A percentile compares a stretch with the other conserved stretches of the same genome.
Conservation (phyloP, 2,113 vertebrate genomes). For the Semnopithecus entellus region DNA sequence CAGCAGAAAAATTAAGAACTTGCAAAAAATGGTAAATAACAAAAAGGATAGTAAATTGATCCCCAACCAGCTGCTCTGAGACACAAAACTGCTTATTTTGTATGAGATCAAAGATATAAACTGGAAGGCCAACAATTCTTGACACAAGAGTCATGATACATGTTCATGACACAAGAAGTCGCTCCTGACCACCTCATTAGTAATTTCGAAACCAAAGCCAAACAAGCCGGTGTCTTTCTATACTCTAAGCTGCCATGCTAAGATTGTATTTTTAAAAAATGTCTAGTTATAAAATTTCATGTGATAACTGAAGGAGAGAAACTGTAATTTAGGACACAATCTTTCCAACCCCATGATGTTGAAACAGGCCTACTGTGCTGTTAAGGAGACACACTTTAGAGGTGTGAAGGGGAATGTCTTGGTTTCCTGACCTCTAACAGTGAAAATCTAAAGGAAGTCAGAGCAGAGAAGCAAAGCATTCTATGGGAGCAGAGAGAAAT, state of each 20-base stretch:
- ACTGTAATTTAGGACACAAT: neutral
- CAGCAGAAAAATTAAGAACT: neutral
- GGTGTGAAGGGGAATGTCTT: neutral
- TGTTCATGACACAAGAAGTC: neutral
- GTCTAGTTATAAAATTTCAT: neutral
- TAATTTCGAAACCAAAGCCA: neutral
- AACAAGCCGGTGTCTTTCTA: neutral
- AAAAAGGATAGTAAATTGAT: neutral
- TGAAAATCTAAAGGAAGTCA: neutral
- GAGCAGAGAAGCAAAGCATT: neutral
- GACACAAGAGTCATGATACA: neutral
- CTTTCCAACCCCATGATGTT: neutral
- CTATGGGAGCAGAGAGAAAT: neutral
- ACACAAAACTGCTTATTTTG: neutral
- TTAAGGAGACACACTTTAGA: neutral
- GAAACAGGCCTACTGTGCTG: neutral
- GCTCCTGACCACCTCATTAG: neutral
- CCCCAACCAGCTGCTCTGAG: neutral
- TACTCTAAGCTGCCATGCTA: neutral
- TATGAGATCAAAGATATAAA: neutral
- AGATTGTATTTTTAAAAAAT: neutral
- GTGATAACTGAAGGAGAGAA: neutral
- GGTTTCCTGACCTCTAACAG: neutral
- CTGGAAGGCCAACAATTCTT: neutral
- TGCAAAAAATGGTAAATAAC: neutral